A percentile compares a stretch with the other conserved stretches of the same genome.
phyloP scores from a whole-genome alignment of 2,888 invertebrate genomes.

The Ormyrus rosae region DNA sequence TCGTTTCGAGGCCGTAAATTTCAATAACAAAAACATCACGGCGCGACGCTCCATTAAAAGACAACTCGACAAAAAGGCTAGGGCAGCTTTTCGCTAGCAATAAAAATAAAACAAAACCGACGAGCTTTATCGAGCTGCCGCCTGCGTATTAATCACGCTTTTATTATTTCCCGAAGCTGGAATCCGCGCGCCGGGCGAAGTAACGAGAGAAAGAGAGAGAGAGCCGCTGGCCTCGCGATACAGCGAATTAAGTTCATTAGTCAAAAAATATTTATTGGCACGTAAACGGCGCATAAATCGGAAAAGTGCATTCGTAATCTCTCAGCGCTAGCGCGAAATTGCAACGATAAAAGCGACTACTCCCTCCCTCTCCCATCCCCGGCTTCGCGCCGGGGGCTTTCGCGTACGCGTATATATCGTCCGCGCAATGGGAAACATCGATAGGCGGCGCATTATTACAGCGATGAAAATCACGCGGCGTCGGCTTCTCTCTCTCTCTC shows the following conservation, averaged over 20 bases:
- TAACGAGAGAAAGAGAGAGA: neutral
- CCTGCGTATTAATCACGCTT: slow-evolving; percentile 49
- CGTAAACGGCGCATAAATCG: slow-evolving; percentile 56
- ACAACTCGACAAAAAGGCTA: neutral
- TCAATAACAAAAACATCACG: too few relatives aligned
- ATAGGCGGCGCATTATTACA: slow-evolving; percentile 65
- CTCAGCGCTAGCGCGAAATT: slow-evolving; percentile 30
- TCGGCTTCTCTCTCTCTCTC: neutral
- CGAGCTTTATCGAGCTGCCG: slow-evolving; percentile 35
- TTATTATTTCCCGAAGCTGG: slow-evolving; percentile 50
- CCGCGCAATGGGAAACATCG: slow-evolving; percentile 59
- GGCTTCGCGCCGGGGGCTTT: neutral
- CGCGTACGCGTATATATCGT: neutral
- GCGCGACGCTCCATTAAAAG: too few relatives aligned
- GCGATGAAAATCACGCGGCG: slow-evolving; percentile 63
- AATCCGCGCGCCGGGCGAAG: neutral
- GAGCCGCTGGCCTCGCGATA: slow-evolving; percentile 4
- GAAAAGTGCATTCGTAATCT: slow-evolving; percentile 55
- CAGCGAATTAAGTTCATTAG: slow-evolving; percentile 55
- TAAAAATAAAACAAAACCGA: slow-evolving; percentile 43
- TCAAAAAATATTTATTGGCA: slow-evolving; percentile 57
- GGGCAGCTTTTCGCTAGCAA: slow-evolving; percentile 4
- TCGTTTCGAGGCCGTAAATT: too few relatives aligned
- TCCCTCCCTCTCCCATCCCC: neutral
- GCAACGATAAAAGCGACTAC: slow-evolving; percentile 27